These are phyloP conservation scores for Glandiceps talaboti DNA, from an alignment of 53 echinoderm and acorn worm genomes.

Conservation along the genomic window DNA sequence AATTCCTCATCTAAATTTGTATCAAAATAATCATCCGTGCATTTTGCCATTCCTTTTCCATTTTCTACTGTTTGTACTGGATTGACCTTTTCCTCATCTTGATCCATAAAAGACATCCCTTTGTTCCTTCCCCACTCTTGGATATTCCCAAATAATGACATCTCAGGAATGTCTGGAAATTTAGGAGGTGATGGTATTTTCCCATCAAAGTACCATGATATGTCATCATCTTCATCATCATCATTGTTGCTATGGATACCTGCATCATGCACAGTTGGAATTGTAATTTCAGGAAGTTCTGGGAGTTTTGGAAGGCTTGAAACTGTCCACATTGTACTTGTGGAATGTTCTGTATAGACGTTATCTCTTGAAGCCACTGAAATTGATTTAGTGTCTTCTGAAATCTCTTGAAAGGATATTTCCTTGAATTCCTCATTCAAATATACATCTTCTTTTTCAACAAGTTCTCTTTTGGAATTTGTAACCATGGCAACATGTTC, in stretches of 20 bases:
- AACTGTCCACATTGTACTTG: neutral
- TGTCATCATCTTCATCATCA: slow-evolving; percentile 20
- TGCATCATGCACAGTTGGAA: neutral
- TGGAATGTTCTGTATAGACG: too few relatives aligned
- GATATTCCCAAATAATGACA: neutral
- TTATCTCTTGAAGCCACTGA: too few relatives aligned
- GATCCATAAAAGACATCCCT: too few relatives aligned
- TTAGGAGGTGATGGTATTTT: neutral
- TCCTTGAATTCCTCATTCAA: neutral
- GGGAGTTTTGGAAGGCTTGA: neutral
- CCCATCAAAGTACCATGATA: slow-evolving; percentile 43
- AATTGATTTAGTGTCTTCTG: neutral
- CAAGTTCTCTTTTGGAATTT: too few relatives aligned
- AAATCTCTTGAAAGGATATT: neutral
- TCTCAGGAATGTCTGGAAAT: neutral
- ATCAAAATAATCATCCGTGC: neutral
- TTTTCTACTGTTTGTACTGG: neutral
- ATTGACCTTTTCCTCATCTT: neutral
- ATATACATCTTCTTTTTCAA: neutral
- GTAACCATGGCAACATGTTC: too few relatives aligned
- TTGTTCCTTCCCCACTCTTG: neutral
- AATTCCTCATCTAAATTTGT: too few relatives aligned
- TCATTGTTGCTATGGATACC: neutral
- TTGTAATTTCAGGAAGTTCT: neutral
- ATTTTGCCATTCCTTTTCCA: neutral